A percentile compares a stretch with the other conserved stretches of the same genome.
Conservation (phyloP, 2,797 vertebrate species). For the Buphagus erythrorhynchus region DNA sequence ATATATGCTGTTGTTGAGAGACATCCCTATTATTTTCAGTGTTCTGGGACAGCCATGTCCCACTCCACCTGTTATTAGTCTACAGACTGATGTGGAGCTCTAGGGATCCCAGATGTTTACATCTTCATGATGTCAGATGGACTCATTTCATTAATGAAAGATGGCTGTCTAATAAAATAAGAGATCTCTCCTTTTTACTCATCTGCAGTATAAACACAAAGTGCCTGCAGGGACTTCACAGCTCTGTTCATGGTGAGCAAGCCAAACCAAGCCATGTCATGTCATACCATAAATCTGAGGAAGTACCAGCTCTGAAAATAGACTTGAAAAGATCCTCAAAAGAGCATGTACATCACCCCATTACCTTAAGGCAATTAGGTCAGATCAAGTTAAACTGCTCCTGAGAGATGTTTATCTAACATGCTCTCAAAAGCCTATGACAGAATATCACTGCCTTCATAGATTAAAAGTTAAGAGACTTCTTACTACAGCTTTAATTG, state of each 20-base stretch:
- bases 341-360: not conserved
- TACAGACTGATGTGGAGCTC: not conserved
- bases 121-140: not conserved
- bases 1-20: not conserved
- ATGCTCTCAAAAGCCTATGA: not conserved
- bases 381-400: not conserved
- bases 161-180: not conserved
- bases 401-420: not conserved
- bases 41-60: not conserved
- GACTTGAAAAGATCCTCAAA: not conserved
- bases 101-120: not conserved
- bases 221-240: not conserved
- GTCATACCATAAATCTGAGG: not conserved
- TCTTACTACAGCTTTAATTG: not conserved
- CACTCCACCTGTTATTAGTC: not conserved
- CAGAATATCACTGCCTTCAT: not conserved
- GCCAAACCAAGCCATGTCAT: not conserved
- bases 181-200: not conserved
- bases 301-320: not conserved
- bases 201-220: not conserved
- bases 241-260: not conserved
- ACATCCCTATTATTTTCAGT: not conserved
- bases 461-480: not conserved
- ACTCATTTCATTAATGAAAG: not conserved
- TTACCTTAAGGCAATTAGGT: not conserved